These are phyloP conservation scores for Aspiorhynchus laticeps DNA, from an alignment of 2,113 vertebrate species.

Conservation along the genomic window DNA sequence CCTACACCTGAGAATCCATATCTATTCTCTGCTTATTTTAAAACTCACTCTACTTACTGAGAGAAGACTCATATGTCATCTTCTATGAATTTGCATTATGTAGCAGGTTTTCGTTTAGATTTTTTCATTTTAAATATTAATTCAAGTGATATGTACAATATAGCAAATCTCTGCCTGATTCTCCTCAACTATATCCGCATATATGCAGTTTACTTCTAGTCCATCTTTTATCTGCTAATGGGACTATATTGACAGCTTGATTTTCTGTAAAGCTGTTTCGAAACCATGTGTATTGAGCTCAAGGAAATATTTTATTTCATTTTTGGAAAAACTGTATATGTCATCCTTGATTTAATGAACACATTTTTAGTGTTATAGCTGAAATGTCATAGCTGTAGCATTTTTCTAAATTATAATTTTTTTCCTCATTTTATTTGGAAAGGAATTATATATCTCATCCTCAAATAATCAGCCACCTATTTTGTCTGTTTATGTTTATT, in stretches of 20 bases:
- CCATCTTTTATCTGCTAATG: too few species aligned
- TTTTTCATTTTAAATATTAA: not conserved
- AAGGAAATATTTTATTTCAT: not conserved
- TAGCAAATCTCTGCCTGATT: not conserved
- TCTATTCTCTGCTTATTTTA: conserved; percentile 4
- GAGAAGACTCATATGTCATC: not conserved
- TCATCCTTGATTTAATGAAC: not conserved
- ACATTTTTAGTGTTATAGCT: not conserved
- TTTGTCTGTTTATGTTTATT: not conserved
- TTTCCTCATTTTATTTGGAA: not conserved
- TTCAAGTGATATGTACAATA: not conserved
- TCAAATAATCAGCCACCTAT: not conserved
- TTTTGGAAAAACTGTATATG: not conserved
- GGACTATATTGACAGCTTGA: too few species aligned
- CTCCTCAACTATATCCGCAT: not conserved
- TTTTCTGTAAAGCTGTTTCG: not conserved
- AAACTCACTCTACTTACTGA: not conserved
- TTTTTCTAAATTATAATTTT: not conserved
- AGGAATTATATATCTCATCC: not conserved
- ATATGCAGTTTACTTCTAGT: too few species aligned
- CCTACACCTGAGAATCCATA: conserved; percentile 1
- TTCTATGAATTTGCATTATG: not conserved
- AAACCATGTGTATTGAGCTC: not conserved
- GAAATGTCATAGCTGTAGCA: not conserved
- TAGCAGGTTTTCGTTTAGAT: not conserved